Evolutionary conservation across 2,888 invertebrate genomes (phyloP).

Genomic region (Pachycephus smyrnensis): DNA sequence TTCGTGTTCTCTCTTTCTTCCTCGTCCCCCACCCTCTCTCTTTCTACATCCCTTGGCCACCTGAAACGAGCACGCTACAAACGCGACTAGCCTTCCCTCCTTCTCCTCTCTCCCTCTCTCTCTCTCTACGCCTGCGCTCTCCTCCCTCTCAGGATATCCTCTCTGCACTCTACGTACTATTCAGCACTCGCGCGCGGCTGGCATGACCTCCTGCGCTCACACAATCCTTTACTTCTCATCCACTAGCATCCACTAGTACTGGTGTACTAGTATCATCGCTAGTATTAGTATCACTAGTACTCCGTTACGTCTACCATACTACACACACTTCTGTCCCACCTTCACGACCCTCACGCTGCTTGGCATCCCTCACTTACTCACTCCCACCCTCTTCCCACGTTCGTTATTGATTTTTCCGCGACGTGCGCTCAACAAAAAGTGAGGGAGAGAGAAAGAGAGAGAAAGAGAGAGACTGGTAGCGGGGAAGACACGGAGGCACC

Average conservation of each 20-base stretch:
- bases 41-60: constrained; percentile 32
- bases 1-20: neutral
- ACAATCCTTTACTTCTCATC: neutral
- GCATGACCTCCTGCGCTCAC: neutral
- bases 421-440: constrained; percentile 39
- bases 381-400: constrained; percentile 37
- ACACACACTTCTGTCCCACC: neutral
- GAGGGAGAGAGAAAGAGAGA: constrained; percentile 1
- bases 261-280: neutral
- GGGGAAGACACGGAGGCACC: constrained; percentile 24
- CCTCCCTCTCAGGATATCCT: neutral
- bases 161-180: neutral
- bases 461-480: constrained; percentile 17
- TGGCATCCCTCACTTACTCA: neutral
- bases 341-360: neutral
- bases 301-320: neutral
- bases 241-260: neutral
- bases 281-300: neutral
- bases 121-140: constrained; percentile 30
- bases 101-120: constrained; percentile 10
- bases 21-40: neutral
- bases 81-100: neutral
- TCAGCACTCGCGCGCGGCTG: neutral
- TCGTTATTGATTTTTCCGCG: constrained; percentile 65
- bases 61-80: constrained; percentile 40